These are phyloP conservation scores for Oreochromis tanganicae DNA, from an alignment of 2,113 vertebrate species.

Conservation along the genomic window DNA sequence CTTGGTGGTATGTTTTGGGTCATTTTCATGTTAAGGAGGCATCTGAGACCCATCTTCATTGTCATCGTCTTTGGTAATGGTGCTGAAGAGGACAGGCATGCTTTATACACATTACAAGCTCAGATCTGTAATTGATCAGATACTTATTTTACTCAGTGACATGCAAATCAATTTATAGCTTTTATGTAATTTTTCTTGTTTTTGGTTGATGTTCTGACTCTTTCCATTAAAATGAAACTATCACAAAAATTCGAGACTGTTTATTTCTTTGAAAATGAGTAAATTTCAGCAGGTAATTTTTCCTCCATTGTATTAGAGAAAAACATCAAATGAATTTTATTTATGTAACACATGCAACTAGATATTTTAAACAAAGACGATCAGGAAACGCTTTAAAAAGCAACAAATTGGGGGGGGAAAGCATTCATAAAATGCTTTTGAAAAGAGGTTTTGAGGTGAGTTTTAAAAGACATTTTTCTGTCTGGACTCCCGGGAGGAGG, in stretches of 20 bases:
- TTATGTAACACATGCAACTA: not conserved
- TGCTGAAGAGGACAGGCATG: not conserved
- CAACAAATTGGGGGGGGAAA: fast-evolving
- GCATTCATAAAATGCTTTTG: not conserved
- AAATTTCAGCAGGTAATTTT: not conserved
- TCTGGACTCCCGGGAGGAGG: not conserved
- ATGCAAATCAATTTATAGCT: not conserved
- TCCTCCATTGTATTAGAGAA: not conserved
- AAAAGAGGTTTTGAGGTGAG: not conserved
- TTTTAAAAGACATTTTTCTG: not conserved
- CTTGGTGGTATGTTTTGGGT: not conserved
- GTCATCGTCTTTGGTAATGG: no score
- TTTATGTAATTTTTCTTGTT: not conserved
- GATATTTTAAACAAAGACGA: not conserved
- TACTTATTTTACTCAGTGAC: not conserved
- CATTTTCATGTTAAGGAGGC: not conserved
- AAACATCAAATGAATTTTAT: not conserved
- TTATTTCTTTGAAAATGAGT: not conserved
- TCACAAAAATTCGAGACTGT: not conserved
- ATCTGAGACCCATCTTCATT: no score
- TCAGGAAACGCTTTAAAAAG: not conserved
- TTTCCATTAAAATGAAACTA: not conserved
- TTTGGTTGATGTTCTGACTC: not conserved
- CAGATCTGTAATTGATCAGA: not conserved
- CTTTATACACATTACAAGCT: not conserved